phyloP scores from a whole-genome alignment of 2,888 invertebrate genomes.

The Cataglyphis cursor region DNA sequence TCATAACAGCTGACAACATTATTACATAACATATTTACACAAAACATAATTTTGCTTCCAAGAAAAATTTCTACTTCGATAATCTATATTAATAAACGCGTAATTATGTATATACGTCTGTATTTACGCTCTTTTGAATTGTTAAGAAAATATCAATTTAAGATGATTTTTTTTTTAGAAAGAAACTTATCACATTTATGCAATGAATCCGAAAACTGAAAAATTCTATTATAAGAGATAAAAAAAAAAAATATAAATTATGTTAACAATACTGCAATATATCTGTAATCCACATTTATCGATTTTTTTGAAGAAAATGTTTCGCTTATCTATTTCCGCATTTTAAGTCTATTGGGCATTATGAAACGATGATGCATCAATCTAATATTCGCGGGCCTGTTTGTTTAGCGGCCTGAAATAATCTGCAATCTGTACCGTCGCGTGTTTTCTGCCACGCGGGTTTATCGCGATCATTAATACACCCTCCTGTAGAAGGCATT shows the following conservation, averaged over 20 bases:
- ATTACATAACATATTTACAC: conserved; percentile 17
- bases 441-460: conserved; percentile 75
- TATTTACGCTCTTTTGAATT: not conserved
- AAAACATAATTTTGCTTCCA: not conserved
- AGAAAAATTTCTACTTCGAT: not conserved
- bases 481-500: conserved; percentile 69
- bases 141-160: not conserved
- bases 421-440: conserved; percentile 77
- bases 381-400: conserved; percentile 1
- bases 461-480: conserved; percentile 79
- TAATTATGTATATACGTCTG: not conserved
- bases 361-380: not conserved
- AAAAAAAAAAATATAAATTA: not conserved
- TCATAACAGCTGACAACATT: conserved; percentile 5
- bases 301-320: conserved; percentile 17
- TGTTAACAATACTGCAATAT: not conserved
- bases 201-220: not conserved
- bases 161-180: not conserved
- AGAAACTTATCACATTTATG: not conserved
- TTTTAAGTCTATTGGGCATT: not conserved
- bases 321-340: not conserved
- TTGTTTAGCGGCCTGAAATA: conserved; percentile 65
- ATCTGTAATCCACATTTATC: not conserved
- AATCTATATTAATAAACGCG: not conserved
- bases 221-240: not conserved